These are phyloP conservation scores for Sebastolobus alascanus DNA, from an alignment of 2,797 vertebrate species.

Conservation along the genomic window DNA sequence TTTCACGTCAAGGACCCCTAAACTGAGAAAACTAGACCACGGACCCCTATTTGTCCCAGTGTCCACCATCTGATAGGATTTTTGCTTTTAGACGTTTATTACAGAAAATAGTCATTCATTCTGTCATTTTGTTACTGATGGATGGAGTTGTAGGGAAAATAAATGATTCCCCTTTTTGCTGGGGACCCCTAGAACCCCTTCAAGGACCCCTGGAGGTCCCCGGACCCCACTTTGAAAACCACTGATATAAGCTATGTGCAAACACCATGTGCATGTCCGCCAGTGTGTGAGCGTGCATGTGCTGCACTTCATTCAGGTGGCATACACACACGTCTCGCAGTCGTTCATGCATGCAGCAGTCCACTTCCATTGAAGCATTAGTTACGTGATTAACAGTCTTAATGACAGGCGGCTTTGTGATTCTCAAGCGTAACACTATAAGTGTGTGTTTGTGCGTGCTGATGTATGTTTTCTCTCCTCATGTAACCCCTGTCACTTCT, in stretches of 20 bases:
- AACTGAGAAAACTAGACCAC: too few relatives aligned
- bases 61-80: too few relatives aligned
- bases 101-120: too few relatives aligned
- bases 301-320: constrained; percentile 42
- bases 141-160: too few relatives aligned
- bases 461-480: constrained; percentile 68
- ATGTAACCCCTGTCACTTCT: constrained; percentile 62
- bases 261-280: background rate
- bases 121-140: too few relatives aligned
- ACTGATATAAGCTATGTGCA: background rate
- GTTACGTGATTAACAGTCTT: constrained; percentile 63
- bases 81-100: too few relatives aligned
- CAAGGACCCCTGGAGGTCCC: too few relatives aligned
- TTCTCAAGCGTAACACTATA: constrained; percentile 43
- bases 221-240: too few relatives aligned
- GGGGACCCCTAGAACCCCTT: too few relatives aligned
- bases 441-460: constrained; percentile 13
- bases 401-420: constrained; percentile 55
- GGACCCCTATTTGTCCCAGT: background rate
- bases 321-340: constrained; percentile 42
- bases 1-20: too few relatives aligned
- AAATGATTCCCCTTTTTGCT: too few relatives aligned
- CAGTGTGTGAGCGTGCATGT: constrained; percentile 12
- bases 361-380: constrained; percentile 42
- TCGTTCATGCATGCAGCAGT: constrained; percentile 48